These are phyloP conservation scores for Cepaea hortensis DNA, from an alignment of 2,888 invertebrate genomes.

Conservation along the genomic window DNA sequence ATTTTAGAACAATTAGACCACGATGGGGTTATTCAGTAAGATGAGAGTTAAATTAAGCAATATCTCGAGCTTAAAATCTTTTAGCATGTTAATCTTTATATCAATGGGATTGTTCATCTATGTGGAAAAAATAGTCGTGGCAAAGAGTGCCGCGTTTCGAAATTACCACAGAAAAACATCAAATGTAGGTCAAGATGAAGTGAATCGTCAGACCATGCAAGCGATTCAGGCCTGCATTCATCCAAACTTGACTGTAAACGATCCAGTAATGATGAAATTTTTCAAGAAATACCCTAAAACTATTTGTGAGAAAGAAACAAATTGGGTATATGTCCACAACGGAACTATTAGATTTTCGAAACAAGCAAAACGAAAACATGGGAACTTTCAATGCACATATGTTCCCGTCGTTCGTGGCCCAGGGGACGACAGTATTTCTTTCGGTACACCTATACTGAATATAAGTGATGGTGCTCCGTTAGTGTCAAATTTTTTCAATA, in stretches of 20 bases:
- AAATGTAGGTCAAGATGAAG: too few relatives aligned
- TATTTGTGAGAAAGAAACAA: background rate
- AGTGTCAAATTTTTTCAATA: conserved; percentile 40
- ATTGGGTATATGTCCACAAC: conserved; percentile 34
- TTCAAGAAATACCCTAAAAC: background rate
- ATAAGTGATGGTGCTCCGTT: background rate
- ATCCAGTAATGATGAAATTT: conserved; percentile 41
- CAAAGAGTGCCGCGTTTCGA: too few relatives aligned
- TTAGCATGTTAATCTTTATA: background rate
- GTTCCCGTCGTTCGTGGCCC: conserved; percentile 36
- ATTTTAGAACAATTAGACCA: too few relatives aligned
- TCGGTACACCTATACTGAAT: background rate
- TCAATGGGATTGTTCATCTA: background rate
- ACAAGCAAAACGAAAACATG: background rate
- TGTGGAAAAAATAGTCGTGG: background rate
- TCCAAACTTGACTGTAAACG: conserved; percentile 1
- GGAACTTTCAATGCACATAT: conserved; percentile 12
- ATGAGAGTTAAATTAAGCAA: background rate
- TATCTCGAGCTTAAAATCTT: background rate
- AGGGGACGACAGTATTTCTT: conserved; percentile 29
- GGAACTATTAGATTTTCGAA: conserved; percentile 32
- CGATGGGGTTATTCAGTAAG: background rate
- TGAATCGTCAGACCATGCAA: too few relatives aligned
- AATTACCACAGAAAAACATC: background rate
- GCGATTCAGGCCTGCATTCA: conserved; percentile 18